A percentile compares a stretch with the other conserved stretches of the same genome.
phyloP scores from a whole-genome alignment of 35 echinoderm and acorn worm genomes.

The Ophioderma brevispina region DNA sequence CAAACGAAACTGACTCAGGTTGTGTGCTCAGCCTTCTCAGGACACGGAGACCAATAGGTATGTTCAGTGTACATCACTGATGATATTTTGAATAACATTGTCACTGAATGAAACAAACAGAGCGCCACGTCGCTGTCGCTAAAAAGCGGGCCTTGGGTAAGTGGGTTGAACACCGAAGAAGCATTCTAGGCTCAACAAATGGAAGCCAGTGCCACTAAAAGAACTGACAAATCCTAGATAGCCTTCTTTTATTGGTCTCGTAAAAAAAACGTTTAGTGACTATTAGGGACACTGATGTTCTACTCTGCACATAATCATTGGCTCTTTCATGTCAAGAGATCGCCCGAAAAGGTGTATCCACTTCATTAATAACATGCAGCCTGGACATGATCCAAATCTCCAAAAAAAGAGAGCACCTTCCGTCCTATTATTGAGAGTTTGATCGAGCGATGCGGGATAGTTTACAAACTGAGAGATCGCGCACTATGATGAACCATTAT shows the following conservation, averaged over 20 bases:
- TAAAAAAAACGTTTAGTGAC: conserved; percentile 1
- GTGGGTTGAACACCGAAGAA: conserved; percentile 17
- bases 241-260: conserved; percentile 8
- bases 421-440: too few species aligned
- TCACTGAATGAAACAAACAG: too few species aligned
- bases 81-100: too few species aligned
- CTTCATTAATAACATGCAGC: conserved; percentile 16
- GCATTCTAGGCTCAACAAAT: too few species aligned
- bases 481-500: too few species aligned
- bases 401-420: too few species aligned
- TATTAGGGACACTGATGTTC: conserved; percentile 17
- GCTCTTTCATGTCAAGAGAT: conserved; percentile 12
- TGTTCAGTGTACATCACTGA: conserved; percentile 31
- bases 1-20: background rate
- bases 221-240: too few species aligned
- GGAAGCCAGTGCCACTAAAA: too few species aligned
- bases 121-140: conserved; percentile 25
- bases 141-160: too few species aligned
- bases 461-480: too few species aligned
- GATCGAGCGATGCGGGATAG: too few species aligned
- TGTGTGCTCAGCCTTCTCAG: conserved; percentile 11
- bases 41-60: too few species aligned
- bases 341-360: conserved; percentile 1
- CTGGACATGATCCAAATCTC: conserved; percentile 18
- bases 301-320: background rate